Evolutionary conservation across 2,113 vertebrate genomes (phyloP).

Genomic region (Dipodomys spectabilis): DNA sequence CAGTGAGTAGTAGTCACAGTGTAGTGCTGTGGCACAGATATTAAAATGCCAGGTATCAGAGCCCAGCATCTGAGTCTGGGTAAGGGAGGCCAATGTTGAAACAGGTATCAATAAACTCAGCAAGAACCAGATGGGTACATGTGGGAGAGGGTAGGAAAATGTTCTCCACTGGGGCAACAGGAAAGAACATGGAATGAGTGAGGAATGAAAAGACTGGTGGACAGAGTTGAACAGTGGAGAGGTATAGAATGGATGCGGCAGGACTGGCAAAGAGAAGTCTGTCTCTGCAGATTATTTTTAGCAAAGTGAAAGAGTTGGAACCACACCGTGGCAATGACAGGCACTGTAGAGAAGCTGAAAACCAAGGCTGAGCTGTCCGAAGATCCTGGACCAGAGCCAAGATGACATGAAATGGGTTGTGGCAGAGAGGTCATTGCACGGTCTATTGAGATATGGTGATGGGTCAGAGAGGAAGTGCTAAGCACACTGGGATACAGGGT

Average conservation of each 20-base stretch:
- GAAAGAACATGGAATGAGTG: background rate
- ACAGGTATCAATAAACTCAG: background rate
- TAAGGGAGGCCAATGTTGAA: background rate
- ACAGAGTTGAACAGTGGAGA: background rate
- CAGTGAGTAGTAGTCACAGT: background rate
- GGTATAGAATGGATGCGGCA: background rate
- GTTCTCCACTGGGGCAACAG: background rate
- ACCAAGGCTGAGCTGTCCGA: background rate
- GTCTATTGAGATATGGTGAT: background rate
- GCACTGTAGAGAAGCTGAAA: background rate
- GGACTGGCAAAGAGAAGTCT: background rate
- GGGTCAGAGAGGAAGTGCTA: background rate
- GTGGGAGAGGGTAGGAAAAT: background rate
- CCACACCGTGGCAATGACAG: background rate
- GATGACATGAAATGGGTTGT: background rate
- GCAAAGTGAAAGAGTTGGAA: background rate
- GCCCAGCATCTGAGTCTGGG: background rate
- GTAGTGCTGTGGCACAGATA: background rate
- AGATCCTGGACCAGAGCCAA: background rate
- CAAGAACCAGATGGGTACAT: background rate
- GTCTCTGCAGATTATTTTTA: background rate
- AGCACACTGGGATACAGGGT: background rate
- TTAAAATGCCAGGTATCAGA: background rate
- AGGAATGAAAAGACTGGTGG: background rate
- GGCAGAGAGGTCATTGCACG: background rate